Conservation (phyloP, 2,888 invertebrate species). For the Lacanobia oleracea region DNA sequence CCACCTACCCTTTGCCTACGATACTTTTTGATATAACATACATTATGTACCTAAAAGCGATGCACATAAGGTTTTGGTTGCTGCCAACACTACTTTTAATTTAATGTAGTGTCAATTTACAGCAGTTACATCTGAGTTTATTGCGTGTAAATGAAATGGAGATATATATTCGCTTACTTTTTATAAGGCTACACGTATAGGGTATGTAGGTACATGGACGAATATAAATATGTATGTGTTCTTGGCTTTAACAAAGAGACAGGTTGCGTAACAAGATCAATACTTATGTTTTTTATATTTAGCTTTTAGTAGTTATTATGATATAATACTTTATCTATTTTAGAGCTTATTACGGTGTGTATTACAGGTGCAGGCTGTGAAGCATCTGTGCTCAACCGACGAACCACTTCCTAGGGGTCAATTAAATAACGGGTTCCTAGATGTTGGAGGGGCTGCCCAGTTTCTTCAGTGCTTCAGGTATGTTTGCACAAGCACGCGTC, state of each 20-base stretch:
- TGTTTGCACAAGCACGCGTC: no score
- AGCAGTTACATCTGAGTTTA: conserved; percentile 3
- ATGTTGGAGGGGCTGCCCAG: no score
- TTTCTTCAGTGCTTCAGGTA: no score
- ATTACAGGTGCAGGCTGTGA: no score
- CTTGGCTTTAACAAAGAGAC: not conserved
- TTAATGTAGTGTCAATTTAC: not conserved
- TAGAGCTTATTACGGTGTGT: no score
- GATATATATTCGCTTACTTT: not conserved
- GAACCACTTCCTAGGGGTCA: no score
- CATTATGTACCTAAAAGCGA: conserved; percentile 26
- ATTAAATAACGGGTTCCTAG: no score
- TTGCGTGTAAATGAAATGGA: not conserved
- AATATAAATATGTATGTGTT: not conserved
- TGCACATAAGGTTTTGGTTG: conserved; percentile 32
- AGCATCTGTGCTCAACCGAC: no score
- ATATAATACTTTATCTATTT: no score
- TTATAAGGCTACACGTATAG: not conserved
- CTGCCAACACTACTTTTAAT: conserved; percentile 6
- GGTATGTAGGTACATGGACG: not conserved
- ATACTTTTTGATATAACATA: conserved; percentile 10
- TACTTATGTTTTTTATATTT: not conserved
- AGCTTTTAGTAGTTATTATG: no score
- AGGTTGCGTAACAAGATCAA: not conserved
- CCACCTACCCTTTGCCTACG: conserved; percentile 45